These are phyloP conservation scores for Sapayoa aenigma DNA, from an alignment of 2,113 vertebrate genomes.

Conservation along the genomic window DNA sequence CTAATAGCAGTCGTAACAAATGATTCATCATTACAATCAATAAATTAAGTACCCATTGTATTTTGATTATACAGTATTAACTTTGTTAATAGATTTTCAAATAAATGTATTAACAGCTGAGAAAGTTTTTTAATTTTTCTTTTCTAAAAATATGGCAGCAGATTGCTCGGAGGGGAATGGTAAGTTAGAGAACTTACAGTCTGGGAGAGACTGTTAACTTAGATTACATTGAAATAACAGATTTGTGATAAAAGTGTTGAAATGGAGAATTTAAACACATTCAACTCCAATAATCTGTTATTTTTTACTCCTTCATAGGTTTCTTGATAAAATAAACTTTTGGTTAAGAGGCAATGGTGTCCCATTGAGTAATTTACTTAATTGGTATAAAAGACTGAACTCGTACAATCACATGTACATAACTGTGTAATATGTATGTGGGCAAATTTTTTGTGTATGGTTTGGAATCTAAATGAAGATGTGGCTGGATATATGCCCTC, in stretches of 20 bases:
- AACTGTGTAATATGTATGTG: neutral
- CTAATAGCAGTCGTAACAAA: neutral
- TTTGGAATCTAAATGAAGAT: neutral
- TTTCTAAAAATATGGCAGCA: constrained; percentile 76
- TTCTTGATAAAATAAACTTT: neutral
- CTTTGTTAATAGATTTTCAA: constrained; percentile 44
- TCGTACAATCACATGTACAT: neutral
- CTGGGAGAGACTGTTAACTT: constrained; percentile 39
- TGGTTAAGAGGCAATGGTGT: neutral
- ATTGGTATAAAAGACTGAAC: neutral
- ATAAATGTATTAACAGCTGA: constrained; percentile 68
- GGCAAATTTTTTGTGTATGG: neutral
- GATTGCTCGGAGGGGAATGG: constrained; percentile 73
- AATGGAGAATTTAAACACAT: neutral
- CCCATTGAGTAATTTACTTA: neutral
- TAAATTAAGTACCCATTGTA: neutral
- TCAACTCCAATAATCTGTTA: neutral
- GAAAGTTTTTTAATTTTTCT: constrained; percentile 71
- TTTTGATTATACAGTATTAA: constrained; percentile 34
- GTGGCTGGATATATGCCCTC: neutral
- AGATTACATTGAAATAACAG: constrained; percentile 24
- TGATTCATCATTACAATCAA: neutral
- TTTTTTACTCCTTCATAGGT: neutral
- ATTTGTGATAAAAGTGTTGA: neutral
- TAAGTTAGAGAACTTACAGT: constrained; percentile 72